A percentile compares a stretch with the other conserved stretches of the same genome.
These are phyloP conservation scores for Chlamydotis undulata DNA, from an alignment of 2,113 vertebrate genomes.

Conservation along the genomic window DNA sequence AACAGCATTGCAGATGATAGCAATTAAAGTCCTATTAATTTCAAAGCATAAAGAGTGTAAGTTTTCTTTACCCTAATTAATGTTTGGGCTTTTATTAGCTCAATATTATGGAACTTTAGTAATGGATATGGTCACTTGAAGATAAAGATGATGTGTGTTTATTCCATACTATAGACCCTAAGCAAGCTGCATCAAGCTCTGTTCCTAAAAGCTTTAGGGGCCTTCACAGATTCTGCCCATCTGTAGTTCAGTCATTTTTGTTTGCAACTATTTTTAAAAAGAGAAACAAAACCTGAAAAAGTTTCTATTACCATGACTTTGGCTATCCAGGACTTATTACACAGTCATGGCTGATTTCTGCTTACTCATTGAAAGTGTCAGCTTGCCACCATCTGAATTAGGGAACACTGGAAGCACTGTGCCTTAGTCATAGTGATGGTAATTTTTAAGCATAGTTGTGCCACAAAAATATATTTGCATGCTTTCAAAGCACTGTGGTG, in stretches of 20 bases:
- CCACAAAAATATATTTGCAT: neutral
- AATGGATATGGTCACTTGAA: neutral
- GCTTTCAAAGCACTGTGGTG: neutral
- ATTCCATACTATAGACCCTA: neutral
- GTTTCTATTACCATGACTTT: neutral
- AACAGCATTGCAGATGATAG: neutral
- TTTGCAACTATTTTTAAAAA: neutral
- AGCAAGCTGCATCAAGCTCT: neutral
- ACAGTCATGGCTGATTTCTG: neutral
- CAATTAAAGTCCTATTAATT: conserved; percentile 36
- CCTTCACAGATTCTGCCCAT: neutral
- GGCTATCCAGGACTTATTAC: neutral
- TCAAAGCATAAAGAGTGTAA: neutral
- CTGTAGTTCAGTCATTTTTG: neutral
- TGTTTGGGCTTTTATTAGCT: neutral
- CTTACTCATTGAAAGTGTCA: neutral
- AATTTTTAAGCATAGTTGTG: neutral
- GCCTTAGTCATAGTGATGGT: neutral
- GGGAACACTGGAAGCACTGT: neutral
- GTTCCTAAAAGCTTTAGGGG: neutral
- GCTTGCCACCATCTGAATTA: neutral
- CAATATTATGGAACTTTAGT: neutral
- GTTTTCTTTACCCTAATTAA: conserved; percentile 38
- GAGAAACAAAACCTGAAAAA: neutral
- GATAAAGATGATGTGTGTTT: neutral